Evolutionary conservation across 2,888 invertebrate genomes (phyloP).

Genomic region (Melangyna quadrimaculata): DNA sequence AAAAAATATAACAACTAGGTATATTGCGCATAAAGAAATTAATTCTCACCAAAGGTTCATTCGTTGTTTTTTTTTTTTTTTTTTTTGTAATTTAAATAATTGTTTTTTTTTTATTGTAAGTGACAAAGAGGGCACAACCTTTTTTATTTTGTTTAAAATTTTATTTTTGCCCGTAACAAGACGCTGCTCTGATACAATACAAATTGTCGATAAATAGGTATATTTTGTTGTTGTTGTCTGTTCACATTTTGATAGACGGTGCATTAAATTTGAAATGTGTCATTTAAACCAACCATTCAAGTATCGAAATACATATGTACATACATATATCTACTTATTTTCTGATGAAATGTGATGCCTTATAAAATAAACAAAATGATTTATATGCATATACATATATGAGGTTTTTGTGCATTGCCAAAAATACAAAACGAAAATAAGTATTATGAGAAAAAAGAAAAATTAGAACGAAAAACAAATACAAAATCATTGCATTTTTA

Average conservation of each 20-base stretch:
- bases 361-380: conserved; percentile 1
- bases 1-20: conserved; percentile 35
- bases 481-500: conserved; percentile 19
- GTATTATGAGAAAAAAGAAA: too few relatives aligned
- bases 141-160: background rate
- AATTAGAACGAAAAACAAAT: conserved; percentile 9
- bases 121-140: conserved; percentile 15
- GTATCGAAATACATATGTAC: background rate
- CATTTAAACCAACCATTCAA: background rate
- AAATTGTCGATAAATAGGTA: background rate
- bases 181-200: conserved; percentile 9
- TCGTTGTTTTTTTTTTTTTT: background rate
- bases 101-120: conserved; percentile 9
- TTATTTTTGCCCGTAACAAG: conserved; percentile 2
- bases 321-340: background rate
- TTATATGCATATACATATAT: background rate
- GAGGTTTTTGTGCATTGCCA: background rate
- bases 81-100: conserved; percentile 1
- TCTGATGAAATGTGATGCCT: background rate
- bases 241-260: background rate
- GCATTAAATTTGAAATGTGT: conserved; percentile 12
- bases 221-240: background rate
- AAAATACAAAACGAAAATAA: too few relatives aligned
- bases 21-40: conserved; percentile 34
- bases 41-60: conserved; percentile 11